phyloP scores from a whole-genome alignment of 2,797 vertebrate genomes.

The Triplophysa bombifrons region DNA sequence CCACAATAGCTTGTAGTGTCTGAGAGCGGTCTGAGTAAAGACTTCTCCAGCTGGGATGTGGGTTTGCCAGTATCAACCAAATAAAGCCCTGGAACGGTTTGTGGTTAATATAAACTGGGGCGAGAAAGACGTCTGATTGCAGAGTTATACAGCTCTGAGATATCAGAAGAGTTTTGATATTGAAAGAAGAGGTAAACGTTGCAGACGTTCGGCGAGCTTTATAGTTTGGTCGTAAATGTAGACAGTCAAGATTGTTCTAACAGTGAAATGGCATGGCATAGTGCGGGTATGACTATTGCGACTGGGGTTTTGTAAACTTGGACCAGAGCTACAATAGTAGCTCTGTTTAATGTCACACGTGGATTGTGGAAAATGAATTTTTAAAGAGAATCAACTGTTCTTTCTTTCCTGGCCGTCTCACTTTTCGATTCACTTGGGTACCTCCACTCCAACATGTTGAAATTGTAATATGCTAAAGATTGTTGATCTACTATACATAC shows the following conservation, averaged over 20 bases:
- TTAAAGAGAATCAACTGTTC: not conserved
- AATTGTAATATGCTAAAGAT: not conserved
- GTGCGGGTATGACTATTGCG: not conserved
- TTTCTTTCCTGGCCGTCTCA: not conserved
- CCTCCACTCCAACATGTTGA: not conserved
- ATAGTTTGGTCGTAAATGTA: not conserved
- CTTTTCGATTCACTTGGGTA: not conserved
- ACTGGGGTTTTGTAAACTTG: constrained; percentile 21
- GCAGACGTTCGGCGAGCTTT: not conserved
- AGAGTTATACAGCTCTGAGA: constrained; percentile 54
- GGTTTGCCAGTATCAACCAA: constrained; percentile 65
- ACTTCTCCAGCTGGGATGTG: constrained; percentile 65
- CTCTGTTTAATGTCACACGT: not conserved
- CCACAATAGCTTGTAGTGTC: constrained; percentile 42
- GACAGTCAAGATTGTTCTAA: not conserved
- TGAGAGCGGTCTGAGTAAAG: constrained; percentile 26
- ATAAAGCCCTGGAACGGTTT: constrained; percentile 65
- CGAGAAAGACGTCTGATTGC: constrained; percentile 55
- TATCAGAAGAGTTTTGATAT: constrained; percentile 45
- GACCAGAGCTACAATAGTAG: constrained; percentile 6
- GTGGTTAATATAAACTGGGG: constrained; percentile 64
- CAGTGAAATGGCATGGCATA: not conserved
- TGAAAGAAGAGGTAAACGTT: constrained; percentile 43
- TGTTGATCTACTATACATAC: not conserved
- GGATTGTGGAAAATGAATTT: not conserved